A percentile compares a stretch with the other conserved stretches of the same genome.
Conservation (phyloP, 2,113 vertebrate genomes). For the Falcunculus frontatus region DNA sequence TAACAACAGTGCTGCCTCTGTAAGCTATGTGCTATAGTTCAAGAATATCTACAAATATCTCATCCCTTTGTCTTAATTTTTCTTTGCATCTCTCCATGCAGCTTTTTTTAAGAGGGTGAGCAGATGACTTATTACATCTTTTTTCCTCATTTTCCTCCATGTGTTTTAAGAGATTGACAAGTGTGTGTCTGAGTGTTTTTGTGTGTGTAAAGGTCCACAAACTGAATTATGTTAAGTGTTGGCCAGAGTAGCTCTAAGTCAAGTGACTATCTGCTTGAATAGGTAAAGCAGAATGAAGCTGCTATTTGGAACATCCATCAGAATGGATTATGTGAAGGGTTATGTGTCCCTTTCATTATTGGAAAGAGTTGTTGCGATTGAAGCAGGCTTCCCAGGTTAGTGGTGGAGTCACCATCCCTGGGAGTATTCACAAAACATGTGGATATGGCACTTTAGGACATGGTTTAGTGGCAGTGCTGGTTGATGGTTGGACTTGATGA, state of each 20-base stretch:
- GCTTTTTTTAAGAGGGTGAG: not conserved
- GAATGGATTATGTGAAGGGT: not conserved
- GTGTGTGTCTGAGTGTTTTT: not conserved
- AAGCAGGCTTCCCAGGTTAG: not conserved
- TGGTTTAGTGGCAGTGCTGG: not conserved
- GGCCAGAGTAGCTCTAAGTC: not conserved
- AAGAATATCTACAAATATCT: not conserved
- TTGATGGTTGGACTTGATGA: not conserved
- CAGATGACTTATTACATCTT: not conserved
- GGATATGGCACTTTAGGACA: not conserved
- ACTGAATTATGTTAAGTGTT: not conserved
- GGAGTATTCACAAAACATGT: not conserved
- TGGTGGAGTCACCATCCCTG: not conserved
- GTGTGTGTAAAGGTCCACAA: not conserved
- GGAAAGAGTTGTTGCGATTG: not conserved
- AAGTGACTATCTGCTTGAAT: not conserved
- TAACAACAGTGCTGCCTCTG: not conserved
- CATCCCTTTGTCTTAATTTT: not conserved
- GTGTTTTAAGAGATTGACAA: not conserved
- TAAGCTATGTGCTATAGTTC: not conserved
- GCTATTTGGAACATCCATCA: not conserved
- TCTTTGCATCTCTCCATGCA: not conserved
- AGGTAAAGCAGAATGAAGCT: not conserved
- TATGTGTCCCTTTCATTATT: not conserved
- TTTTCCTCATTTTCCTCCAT: not conserved